Conservation (phyloP, 2,113 vertebrate species). For the Crotalus horridus region DNA sequence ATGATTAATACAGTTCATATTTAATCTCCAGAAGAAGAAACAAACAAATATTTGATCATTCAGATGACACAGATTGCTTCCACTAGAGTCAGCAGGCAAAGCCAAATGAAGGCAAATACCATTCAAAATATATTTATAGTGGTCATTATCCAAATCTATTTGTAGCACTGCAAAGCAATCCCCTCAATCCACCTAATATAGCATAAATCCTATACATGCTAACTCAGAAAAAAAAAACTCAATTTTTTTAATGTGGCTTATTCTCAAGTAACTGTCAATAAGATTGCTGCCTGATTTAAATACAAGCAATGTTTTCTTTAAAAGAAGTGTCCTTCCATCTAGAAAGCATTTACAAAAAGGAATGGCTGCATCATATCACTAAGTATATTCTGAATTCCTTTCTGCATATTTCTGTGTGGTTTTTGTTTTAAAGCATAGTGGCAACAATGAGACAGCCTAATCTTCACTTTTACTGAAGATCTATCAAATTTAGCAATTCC, state of each 20-base stretch:
- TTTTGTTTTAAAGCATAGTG: neutral
- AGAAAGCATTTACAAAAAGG: neutral
- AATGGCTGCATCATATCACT: neutral
- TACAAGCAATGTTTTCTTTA: constrained; percentile 21
- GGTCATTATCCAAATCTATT: constrained; percentile 36
- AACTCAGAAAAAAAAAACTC: neutral
- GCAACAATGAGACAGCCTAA: neutral
- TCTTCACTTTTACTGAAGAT: neutral
- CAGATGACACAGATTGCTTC: neutral
- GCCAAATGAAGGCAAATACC: neutral
- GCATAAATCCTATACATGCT: neutral
- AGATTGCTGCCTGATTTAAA: constrained; percentile 3
- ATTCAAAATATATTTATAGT: constrained; percentile 20
- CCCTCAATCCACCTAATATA: constrained; percentile 13
- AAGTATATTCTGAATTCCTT: neutral
- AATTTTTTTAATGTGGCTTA: neutral
- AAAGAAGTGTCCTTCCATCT: constrained; percentile 26
- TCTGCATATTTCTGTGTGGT: neutral
- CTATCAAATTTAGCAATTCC: neutral
- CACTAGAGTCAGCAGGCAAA: neutral
- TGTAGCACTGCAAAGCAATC: constrained; percentile 8
- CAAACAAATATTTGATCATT: neutral
- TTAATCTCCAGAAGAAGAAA: neutral
- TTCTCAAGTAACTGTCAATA: neutral
- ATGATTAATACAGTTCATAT: neutral